Evolutionary conservation across 1,140 invertebrate species (phyloP).

Genomic region (Papilio xuthus): DNA sequence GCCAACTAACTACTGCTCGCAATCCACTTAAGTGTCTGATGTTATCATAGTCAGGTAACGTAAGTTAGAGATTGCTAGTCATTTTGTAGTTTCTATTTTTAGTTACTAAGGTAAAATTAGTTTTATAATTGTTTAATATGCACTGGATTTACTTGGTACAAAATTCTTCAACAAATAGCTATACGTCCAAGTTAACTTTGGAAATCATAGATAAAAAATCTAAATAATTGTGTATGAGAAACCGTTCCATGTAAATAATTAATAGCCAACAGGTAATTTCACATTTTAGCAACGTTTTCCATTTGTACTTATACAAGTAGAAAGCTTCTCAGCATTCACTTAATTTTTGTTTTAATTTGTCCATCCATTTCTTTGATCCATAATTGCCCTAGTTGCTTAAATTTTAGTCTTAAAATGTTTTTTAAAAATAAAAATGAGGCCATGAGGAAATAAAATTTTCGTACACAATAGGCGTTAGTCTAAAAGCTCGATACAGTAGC

Average conservation of each 20-base stretch:
- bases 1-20: slow-evolving; percentile 57
- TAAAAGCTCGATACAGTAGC: slow-evolving; percentile 26
- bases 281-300: no score
- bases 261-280: no score
- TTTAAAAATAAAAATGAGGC: background rate
- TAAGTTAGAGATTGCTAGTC: background rate
- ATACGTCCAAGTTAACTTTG: no score
- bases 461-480: slow-evolving; percentile 37
- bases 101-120: background rate
- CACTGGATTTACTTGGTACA: background rate
- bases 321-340: no score
- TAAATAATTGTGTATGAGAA: no score
- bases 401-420: slow-evolving; percentile 37
- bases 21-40: slow-evolving; percentile 28
- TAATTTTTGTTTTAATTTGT: no score
- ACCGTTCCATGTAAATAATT: no score
- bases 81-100: background rate
- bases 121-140: background rate
- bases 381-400: no score
- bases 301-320: no score
- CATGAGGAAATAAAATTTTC: slow-evolving; percentile 5
- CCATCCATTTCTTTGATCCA: no score
- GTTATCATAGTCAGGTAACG: slow-evolving; percentile 1
- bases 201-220: no score
- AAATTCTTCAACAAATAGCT: no score